Conservation (phyloP, 2,113 vertebrate species). For the Albula glossodonta region DNA sequence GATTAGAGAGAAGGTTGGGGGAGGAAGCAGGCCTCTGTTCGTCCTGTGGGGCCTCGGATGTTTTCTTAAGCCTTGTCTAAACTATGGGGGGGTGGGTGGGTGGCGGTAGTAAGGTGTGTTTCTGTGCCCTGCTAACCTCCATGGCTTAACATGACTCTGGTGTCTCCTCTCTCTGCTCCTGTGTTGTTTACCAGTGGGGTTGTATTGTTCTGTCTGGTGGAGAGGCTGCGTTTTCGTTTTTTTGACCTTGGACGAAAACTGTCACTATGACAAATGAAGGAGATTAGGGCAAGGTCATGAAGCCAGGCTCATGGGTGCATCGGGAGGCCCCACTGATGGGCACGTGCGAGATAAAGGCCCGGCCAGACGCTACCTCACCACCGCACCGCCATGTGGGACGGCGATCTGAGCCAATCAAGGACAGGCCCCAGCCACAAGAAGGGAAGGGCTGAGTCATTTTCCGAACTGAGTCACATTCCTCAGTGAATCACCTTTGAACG, state of each 20-base stretch:
- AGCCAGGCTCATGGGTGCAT: not conserved
- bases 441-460: constrained; percentile 61
- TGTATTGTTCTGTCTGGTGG: constrained; percentile 35
- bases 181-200: constrained; percentile 25
- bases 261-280: constrained; percentile 14
- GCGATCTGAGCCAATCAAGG: not conserved
- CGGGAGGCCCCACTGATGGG: too few species aligned
- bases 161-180: constrained; percentile 41
- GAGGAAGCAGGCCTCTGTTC: constrained; percentile 59
- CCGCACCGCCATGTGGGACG: not conserved
- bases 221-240: not conserved
- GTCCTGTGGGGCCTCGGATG: constrained; percentile 74
- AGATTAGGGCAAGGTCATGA: constrained; percentile 23
- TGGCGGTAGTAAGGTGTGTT: constrained; percentile 31
- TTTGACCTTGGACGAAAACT: constrained; percentile 38
- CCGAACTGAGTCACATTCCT: constrained; percentile 37
- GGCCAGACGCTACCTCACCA: constrained; percentile 16
- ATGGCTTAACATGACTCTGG: constrained; percentile 6
- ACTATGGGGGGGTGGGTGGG: constrained; percentile 56
- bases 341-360: not conserved
- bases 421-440: not conserved
- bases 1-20: constrained; percentile 61
- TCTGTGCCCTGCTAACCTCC: constrained; percentile 20
- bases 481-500: constrained; percentile 37
- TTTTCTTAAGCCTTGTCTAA: constrained; percentile 72